These are phyloP conservation scores for Labroides dimidiatus DNA, from an alignment of 2,797 vertebrate species.

Conservation along the genomic window DNA sequence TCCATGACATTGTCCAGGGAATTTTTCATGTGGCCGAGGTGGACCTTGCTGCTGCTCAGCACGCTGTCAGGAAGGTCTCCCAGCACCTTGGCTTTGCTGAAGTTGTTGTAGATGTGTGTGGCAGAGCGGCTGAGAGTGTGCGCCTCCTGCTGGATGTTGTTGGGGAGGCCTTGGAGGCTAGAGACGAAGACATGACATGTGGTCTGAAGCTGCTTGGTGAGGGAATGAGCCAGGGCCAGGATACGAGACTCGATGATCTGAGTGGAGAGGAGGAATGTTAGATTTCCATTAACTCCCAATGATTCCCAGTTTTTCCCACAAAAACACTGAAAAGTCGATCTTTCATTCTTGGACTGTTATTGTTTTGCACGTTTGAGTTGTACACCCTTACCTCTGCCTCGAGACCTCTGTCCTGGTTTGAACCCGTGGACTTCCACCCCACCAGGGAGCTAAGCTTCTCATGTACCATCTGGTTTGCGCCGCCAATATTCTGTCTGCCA, in stretches of 20 bases:
- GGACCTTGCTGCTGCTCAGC: slow-evolving; percentile 84
- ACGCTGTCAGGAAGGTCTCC: slow-evolving; percentile 87
- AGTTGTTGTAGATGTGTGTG: slow-evolving; percentile 84
- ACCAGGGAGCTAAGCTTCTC: slow-evolving; percentile 85
- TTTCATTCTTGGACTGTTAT: neutral
- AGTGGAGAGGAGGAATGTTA: neutral
- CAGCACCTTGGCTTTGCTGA: slow-evolving; percentile 81
- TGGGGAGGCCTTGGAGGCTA: slow-evolving; percentile 89
- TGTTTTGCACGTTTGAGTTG: neutral
- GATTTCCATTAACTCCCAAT: too few relatives aligned
- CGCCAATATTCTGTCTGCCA: slow-evolving; percentile 87
- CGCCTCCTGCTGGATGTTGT: slow-evolving; percentile 89
- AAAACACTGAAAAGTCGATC: too few relatives aligned
- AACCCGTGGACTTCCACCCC: slow-evolving; percentile 83
- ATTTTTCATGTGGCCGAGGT: slow-evolving; percentile 89
- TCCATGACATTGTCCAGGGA: slow-evolving; percentile 94
- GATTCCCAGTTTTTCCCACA: too few relatives aligned
- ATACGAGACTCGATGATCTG: slow-evolving; percentile 92
- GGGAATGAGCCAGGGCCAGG: slow-evolving; percentile 85
- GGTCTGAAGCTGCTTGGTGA: slow-evolving; percentile 93
- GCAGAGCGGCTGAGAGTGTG: slow-evolving; percentile 83
- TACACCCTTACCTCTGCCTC: slow-evolving; percentile 73
- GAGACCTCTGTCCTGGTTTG: slow-evolving; percentile 70
- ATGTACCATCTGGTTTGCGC: slow-evolving; percentile 88
- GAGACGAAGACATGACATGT: slow-evolving; percentile 88